Percentiles rank a stretch among this genome's conserved stretches.
Conservation (phyloP, 2,113 vertebrate species). For the Urocitellus parryii region DNA sequence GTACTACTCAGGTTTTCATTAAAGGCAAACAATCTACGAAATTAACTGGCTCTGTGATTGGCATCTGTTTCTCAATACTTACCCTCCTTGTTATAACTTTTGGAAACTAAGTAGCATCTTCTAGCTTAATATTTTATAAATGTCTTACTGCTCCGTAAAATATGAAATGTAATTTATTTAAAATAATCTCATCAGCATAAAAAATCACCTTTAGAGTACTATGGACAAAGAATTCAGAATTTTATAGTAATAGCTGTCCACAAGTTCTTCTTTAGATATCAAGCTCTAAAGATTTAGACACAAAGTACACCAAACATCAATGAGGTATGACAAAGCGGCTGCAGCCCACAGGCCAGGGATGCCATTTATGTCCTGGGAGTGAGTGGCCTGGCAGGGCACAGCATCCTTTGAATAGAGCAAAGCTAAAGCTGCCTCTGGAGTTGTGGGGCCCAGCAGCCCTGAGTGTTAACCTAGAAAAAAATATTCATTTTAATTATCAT, state of each 20-base stretch:
- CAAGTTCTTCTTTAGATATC: not conserved
- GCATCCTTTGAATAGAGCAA: not conserved
- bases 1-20: not conserved
- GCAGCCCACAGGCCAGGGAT: not conserved
- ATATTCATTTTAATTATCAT: not conserved
- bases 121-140: constrained; percentile 35
- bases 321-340: not conserved
- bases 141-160: not conserved
- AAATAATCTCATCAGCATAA: not conserved
- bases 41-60: not conserved
- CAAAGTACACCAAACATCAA: not conserved
- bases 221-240: not conserved
- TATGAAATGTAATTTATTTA: constrained; percentile 11
- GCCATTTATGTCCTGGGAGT: not conserved
- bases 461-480: not conserved
- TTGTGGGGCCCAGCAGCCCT: not conserved
- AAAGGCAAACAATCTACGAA: not conserved
- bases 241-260: not conserved
- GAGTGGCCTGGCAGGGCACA: too few relatives aligned
- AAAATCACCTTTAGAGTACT: not conserved
- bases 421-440: not conserved
- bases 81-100: not conserved
- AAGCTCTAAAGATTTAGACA: not conserved
- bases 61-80: not conserved
- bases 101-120: not conserved